Evolutionary conservation across 2,113 vertebrate genomes (phyloP).

Genomic region (Pluvianellus socialis): DNA sequence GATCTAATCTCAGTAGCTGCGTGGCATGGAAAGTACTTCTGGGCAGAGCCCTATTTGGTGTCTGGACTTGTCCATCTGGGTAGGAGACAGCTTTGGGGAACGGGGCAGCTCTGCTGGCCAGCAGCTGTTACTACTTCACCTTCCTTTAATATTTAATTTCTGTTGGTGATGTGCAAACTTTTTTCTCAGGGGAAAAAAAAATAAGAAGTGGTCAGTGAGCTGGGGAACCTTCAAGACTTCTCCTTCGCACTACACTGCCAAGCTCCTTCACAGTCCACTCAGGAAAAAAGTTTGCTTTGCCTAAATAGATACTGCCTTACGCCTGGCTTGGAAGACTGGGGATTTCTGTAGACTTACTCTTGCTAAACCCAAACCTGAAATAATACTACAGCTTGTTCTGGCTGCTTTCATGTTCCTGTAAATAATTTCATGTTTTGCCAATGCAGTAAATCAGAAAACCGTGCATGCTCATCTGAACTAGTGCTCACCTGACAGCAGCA

Average conservation of each 20-base stretch:
- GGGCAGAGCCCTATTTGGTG: background rate
- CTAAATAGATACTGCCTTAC: background rate
- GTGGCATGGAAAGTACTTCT: background rate
- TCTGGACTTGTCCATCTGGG: accelerated
- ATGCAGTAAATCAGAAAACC: background rate
- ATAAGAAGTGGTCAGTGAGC: background rate
- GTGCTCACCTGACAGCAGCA: background rate
- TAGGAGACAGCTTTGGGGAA: accelerated
- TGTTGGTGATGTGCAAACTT: accelerated
- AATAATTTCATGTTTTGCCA: background rate
- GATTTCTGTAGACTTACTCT: background rate
- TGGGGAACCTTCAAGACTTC: background rate
- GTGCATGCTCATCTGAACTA: background rate
- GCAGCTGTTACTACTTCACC: background rate
- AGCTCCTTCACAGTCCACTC: background rate
- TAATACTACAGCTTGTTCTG: background rate
- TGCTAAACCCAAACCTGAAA: background rate
- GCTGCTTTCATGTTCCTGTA: background rate
- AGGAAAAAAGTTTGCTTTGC: background rate
- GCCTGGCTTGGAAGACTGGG: background rate
- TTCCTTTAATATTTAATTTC: background rate
- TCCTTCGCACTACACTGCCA: background rate
- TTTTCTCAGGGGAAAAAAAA: background rate
- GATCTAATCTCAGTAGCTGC: background rate
- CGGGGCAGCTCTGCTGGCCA: background rate